Evolutionary conservation across 2,113 vertebrate species (phyloP).

Genomic region (Calypte anna): DNA sequence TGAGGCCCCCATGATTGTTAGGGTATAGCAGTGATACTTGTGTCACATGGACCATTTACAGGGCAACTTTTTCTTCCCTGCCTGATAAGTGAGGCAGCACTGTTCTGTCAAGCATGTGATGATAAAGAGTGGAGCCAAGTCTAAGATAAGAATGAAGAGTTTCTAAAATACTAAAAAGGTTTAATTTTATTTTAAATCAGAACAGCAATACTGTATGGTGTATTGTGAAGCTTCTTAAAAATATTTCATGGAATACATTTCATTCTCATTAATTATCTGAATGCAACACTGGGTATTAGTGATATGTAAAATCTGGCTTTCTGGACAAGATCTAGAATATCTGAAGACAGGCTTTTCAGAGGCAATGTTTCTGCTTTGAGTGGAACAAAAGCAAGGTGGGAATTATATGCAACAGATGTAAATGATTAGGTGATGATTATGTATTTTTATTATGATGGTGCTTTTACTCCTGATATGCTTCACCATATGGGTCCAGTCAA

Average conservation of each 20-base stretch:
- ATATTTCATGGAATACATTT: not conserved
- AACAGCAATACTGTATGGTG: not conserved
- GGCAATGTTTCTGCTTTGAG: not conserved
- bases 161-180: not conserved
- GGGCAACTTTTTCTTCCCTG: not conserved
- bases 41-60: not conserved
- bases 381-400: not conserved
- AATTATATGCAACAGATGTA: not conserved
- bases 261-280: not conserved
- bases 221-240: not conserved
- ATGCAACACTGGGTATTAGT: not conserved
- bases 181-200: not conserved
- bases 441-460: not conserved
- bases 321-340: not conserved
- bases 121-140: not conserved
- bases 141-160: not conserved
- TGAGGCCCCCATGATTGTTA: not conserved
- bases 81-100: not conserved
- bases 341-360: not conserved
- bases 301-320: not conserved
- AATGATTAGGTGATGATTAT: not conserved
- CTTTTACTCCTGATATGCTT: not conserved
- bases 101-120: not conserved
- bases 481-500: not conserved
- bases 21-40: rapidly evolving